Evolutionary conservation across 2,888 invertebrate genomes (phyloP), one percentile per base, ranked within the genome.

Genomic region (Lomographa bimaculata): DNA sequence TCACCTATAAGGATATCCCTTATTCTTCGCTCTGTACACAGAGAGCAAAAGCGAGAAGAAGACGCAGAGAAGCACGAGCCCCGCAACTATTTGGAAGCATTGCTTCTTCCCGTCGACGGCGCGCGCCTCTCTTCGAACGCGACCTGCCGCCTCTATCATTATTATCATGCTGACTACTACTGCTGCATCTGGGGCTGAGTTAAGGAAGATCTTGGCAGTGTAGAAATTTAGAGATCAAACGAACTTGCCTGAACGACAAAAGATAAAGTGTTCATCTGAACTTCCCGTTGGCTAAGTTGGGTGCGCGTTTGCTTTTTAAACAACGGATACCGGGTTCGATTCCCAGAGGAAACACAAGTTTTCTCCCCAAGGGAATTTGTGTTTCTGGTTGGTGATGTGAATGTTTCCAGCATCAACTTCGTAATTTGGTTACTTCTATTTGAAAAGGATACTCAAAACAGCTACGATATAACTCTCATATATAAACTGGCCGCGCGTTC

Each of bases 401-500:
- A n/a, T n/a, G n/a, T n/a, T n/a, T n/a, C n/a, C n/a, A n/a, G n/a
- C n/a, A n/a, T n/a, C n/a, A n/a, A n/a, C n/a, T n/a, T n/a, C n/a
- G n/a, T n/a, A n/a, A n/a, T n/a, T n/a, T n/a, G n/a, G n/a, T n/a
- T n/a, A n/a, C n/a, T 38, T 21, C 7, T 11, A 7, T 36, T 19
- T 32, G 7, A 41, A 91, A 93, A 93, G 94, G 95, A 94, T 95
- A 98, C 98, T 97, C 66, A 99, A 91, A 66, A 96, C 91, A 90
- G 98, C 96, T 8, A 99, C 95, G 68, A 99, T 97, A 72, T 99
- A 99, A 32, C 98, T 99, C 89, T 99, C 99, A 61, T 98, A 91
- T 46, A 99, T 95, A 77, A 99, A 96, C 83, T 99, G 98, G 9
- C 97, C 97, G 71, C 98, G 97, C 1, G 98, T 97, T 35, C 98